phyloP scores from a whole-genome alignment of 2,113 vertebrate genomes.

The Rhinolophus ferrumequinum region DNA sequence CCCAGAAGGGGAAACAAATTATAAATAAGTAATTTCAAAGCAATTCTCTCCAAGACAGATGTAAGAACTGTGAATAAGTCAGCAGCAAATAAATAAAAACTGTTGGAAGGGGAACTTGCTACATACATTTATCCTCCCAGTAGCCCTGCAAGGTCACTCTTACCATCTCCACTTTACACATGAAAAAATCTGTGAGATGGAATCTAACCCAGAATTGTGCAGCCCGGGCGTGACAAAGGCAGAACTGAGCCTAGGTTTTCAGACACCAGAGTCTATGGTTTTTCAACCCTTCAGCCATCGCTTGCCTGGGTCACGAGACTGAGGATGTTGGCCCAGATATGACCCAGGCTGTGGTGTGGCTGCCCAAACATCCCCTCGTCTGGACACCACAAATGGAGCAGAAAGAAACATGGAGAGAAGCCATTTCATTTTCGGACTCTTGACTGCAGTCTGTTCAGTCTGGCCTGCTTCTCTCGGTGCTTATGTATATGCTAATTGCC shows the following conservation, averaged over 20 bases:
- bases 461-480: slow-evolving; percentile 19
- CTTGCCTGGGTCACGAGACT: neutral
- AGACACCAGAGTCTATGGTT: neutral
- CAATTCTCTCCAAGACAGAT: neutral
- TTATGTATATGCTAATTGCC: neutral
- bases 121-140: neutral
- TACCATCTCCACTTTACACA: neutral
- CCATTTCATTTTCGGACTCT: slow-evolving; percentile 40
- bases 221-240: neutral
- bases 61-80: neutral
- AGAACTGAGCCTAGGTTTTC: neutral
- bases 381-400: slow-evolving; percentile 31
- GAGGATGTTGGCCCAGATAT: neutral
- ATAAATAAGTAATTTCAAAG: neutral
- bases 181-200: neutral
- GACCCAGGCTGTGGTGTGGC: neutral
- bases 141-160: neutral
- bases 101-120: neutral
- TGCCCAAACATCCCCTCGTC: neutral
- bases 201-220: neutral
- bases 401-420: slow-evolving; percentile 27
- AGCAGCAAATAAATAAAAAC: neutral
- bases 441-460: slow-evolving; percentile 43
- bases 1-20: neutral
- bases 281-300: neutral